Evolutionary conservation across 23 tunicate species (phyloP), one percentile per base, ranked within the genome.

Genomic region (Styela clava): DNA sequence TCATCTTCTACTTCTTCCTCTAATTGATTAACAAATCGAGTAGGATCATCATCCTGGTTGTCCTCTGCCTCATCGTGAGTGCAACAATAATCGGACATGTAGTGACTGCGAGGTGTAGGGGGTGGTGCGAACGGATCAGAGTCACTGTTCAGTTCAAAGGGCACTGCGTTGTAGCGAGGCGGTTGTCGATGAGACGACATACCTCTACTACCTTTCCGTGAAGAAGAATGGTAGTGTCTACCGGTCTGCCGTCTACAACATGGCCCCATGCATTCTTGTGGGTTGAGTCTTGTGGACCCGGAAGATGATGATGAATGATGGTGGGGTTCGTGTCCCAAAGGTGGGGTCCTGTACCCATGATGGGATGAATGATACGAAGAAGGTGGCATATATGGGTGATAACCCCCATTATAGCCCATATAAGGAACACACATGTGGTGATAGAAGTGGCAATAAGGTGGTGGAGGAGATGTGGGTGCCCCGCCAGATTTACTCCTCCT

Each of bases 101-200:
- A 91, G 90, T 91, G 97, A 67, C 97, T 91, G 62, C 89, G 82
- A 0, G 97, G 97, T 33, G 97, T 91, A 22, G 97, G 97, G 61
- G 97, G 97, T n/a, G 97, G 97, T 3, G 97, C 91, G 52, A 79
- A 91, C 19, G 97, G 97, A 35, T 91, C 97, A 33, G 97, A 91
- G 64, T 91, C 97, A 25, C 84, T 83, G 29, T 83, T 86, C 61
- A 82, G 24, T n/a, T 88, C 97, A 28, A 64, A 68, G 28, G 35
- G 21, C 44, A 65, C 16, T 22, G 26, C 35, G 85, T 69, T 34
- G 52, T 68, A 33, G 56, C 64, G 86, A 16, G 78, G 78, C 30
- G 65, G 65, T 19, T 69, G 78, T 2, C 85, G 84, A 30, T 73
- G 73, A 1, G 79, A 73, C 61, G 64, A 74, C 21, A 85, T 79